Conservation (phyloP, 2,113 vertebrate genomes). For the Gadus macrocephalus region DNA sequence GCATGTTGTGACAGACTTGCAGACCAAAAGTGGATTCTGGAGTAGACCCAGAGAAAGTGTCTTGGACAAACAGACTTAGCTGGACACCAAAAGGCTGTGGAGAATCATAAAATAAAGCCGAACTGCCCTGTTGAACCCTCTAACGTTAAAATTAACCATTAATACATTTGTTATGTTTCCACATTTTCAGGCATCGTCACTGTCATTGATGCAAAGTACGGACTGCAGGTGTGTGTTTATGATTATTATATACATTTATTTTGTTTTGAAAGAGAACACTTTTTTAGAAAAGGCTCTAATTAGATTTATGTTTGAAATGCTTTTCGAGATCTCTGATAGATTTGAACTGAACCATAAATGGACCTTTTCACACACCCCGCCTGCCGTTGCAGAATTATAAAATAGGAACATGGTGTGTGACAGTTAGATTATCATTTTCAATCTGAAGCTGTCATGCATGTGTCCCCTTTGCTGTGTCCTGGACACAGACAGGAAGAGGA, state of each 20-base stretch:
- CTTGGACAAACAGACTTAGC: constrained; percentile 17
- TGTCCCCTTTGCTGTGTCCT: constrained; percentile 47
- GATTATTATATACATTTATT: background rate
- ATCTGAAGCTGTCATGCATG: constrained; percentile 80
- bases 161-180: constrained; percentile 10
- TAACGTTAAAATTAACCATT: background rate
- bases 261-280: background rate
- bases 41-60: constrained; percentile 32
- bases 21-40: constrained; percentile 30
- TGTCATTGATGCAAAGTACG: constrained; percentile 92
- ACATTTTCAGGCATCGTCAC: constrained; percentile 82
- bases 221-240: constrained; percentile 77
- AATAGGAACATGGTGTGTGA: constrained; percentile 72
- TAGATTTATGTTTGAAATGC: background rate
- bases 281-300: background rate
- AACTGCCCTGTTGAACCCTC: background rate
- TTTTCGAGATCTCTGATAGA: background rate
- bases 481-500: no score
- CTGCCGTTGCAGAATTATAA: constrained; percentile 48
- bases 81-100: constrained; percentile 37
- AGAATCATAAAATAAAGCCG: background rate
- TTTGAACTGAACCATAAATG: background rate
- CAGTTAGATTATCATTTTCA: constrained; percentile 79
- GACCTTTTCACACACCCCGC: background rate
- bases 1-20: constrained; percentile 39